phyloP scores from a whole-genome alignment of 2,113 vertebrate species.

The Ptilorrhoa leucosticta region DNA sequence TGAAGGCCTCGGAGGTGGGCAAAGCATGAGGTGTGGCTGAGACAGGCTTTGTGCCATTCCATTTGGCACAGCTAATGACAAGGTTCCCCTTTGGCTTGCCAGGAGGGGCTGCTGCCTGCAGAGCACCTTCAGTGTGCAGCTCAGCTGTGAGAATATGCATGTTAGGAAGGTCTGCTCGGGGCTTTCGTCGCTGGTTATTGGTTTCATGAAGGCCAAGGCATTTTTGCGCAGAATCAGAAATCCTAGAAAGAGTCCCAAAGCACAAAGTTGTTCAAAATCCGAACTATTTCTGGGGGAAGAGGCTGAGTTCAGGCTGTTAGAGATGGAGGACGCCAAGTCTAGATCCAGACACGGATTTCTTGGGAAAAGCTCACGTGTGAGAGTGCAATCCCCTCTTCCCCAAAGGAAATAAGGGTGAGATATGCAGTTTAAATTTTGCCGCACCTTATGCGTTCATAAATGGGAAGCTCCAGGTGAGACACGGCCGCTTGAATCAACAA shows the following conservation, averaged over 20 bases:
- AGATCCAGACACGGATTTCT: background rate
- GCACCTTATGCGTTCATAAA: background rate
- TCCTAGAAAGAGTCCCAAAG: constrained; percentile 1
- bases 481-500: background rate
- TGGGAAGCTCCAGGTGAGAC: background rate
- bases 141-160: background rate
- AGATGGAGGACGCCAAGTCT: background rate
- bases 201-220: background rate
- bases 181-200: fast-evolving
- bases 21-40: background rate
- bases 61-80: background rate
- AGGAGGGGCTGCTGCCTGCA: background rate
- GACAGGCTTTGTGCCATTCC: background rate
- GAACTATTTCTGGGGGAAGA: background rate
- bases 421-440: background rate
- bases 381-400: background rate
- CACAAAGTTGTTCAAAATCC: background rate
- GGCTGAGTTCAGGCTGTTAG: background rate
- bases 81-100: background rate
- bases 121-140: background rate
- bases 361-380: background rate
- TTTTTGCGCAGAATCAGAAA: background rate
- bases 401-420: background rate
- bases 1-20: background rate
- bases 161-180: fast-evolving